Percentiles rank a stretch among this genome's conserved stretches.
phyloP scores from a whole-genome alignment of 2,113 vertebrate genomes.

The Bagarius yarrelli region DNA sequence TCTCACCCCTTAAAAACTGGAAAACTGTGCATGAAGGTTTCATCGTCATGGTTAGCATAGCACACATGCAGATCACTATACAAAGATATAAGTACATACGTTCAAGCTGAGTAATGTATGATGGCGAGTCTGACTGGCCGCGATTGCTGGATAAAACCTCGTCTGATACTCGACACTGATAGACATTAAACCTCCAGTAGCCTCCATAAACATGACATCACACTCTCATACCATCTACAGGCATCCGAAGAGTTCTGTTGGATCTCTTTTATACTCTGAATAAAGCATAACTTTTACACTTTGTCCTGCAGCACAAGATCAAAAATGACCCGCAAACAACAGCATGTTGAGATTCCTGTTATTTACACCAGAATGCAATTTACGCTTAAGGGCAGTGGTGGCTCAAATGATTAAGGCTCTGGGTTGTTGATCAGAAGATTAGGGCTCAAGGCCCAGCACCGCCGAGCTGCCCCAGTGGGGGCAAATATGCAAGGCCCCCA shows the following conservation, averaged over 20 bases:
- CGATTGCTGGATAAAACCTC: slow-evolving; percentile 28
- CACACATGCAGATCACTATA: slow-evolving; percentile 71
- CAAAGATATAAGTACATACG: slow-evolving; percentile 63
- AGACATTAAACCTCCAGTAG: slow-evolving; percentile 23
- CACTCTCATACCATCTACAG: background rate
- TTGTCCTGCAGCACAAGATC: background rate
- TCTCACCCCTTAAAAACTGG: slow-evolving; percentile 61
- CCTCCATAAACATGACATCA: slow-evolving; percentile 53
- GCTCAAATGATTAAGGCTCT: no score
- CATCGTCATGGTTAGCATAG: slow-evolving; percentile 64
- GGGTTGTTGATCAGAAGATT: no score
- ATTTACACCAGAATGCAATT: background rate
- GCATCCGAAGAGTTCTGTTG: background rate
- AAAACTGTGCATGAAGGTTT: slow-evolving; percentile 64
- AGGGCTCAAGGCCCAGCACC: no score
- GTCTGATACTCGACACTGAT: slow-evolving; percentile 22
- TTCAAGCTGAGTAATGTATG: slow-evolving; percentile 59
- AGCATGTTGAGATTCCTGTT: background rate
- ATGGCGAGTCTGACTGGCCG: slow-evolving; percentile 2
- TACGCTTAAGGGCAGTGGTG: no score
- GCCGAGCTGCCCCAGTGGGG: no score
- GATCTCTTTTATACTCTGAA: no score
- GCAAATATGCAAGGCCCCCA: no score
- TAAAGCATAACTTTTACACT: background rate
- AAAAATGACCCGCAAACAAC: background rate